phyloP scores from a whole-genome alignment of 2,888 invertebrate species.

The Trisateles emortualis region DNA sequence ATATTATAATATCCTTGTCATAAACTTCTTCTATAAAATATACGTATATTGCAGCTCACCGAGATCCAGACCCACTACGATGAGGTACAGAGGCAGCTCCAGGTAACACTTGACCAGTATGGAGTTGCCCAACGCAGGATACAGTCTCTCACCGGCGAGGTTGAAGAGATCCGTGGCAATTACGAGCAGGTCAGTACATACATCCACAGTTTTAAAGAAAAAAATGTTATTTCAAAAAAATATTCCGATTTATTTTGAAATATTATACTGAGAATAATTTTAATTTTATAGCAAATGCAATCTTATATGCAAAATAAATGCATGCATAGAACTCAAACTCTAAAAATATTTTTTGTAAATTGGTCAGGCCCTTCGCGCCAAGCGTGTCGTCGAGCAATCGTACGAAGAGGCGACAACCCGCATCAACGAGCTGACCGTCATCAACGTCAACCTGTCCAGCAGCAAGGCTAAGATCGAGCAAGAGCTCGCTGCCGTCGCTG shows the following conservation, averaged over 20 bases:
- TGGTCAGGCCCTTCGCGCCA: slow-evolving; percentile 94
- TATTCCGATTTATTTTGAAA: not conserved
- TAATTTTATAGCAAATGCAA: no score
- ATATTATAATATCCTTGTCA: no score
- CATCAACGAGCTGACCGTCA: slow-evolving; percentile 97
- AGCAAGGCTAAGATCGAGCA: slow-evolving; percentile 98
- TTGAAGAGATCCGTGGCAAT: slow-evolving; percentile 97
- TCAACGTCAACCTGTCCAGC: slow-evolving; percentile 98
- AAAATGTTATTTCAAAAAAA: not conserved
- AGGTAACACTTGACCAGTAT: slow-evolving; percentile 97
- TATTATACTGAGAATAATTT: no score
- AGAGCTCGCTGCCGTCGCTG: slow-evolving; percentile 95
- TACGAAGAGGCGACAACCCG: slow-evolving; percentile 96
- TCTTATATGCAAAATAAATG: no score
- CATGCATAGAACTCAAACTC: no score
- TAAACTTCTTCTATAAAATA: not conserved
- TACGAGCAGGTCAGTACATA: slow-evolving; percentile 88
- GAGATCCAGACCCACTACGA: slow-evolving; percentile 98
- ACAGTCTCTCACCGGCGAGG: slow-evolving; percentile 96
- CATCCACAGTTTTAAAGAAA: not conserved
- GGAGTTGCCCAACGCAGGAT: slow-evolving; percentile 96
- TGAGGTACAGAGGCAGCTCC: slow-evolving; percentile 97
- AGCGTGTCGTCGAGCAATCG: slow-evolving; percentile 95
- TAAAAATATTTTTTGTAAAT: no score
- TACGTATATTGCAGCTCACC: slow-evolving; percentile 84